phyloP scores from a whole-genome alignment of 2,888 invertebrate species.

The Cenopis cana region DNA sequence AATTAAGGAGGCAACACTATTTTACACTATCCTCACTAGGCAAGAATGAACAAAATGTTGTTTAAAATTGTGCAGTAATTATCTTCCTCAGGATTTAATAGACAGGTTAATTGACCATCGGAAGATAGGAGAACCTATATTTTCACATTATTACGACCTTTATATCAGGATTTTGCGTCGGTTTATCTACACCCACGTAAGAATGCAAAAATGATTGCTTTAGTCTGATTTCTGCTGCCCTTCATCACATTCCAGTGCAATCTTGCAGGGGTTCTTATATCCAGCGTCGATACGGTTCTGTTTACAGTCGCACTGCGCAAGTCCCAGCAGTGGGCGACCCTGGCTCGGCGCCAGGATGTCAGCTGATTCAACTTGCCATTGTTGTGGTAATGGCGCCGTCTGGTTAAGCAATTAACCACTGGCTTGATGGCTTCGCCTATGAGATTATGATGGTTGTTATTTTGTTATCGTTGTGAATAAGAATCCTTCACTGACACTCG shows the following conservation, averaged over 20 bases:
- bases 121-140: no score
- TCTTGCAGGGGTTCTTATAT: neutral
- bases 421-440: neutral
- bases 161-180: no score
- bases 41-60: neutral
- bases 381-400: slow-evolving; percentile 24
- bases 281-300: slow-evolving; percentile 42
- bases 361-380: slow-evolving; percentile 58
- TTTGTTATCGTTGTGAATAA: no score
- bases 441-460: no score
- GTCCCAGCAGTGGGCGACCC: slow-evolving; percentile 53
- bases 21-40: neutral
- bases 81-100: no score
- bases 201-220: neutral
- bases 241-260: neutral
- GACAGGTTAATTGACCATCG: no score
- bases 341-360: slow-evolving; percentile 65
- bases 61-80: no score
- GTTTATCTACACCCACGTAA: neutral
- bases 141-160: no score
- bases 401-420: slow-evolving; percentile 17
- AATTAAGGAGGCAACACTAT: neutral
- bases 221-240: neutral
- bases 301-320: slow-evolving; percentile 73
- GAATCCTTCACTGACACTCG: no score